Evolutionary conservation across 2,113 vertebrate species (phyloP).

Genomic region (Nettapus auritus): DNA sequence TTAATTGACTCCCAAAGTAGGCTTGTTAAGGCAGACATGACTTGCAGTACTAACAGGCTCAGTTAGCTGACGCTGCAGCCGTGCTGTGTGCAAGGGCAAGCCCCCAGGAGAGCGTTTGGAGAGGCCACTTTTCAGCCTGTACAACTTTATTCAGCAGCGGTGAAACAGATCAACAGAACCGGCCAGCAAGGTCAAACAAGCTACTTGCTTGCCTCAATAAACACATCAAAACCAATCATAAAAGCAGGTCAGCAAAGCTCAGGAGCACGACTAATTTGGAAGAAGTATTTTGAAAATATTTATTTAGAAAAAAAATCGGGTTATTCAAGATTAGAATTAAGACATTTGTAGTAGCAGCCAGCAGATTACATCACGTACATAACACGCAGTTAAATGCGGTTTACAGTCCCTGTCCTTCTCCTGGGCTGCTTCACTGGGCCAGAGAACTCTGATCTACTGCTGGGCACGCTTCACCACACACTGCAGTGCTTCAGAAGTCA

Average conservation of each 20-base stretch:
- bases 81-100: neutral
- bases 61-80: neutral
- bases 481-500: neutral
- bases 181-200: neutral
- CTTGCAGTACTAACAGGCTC: neutral
- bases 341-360: neutral
- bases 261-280: neutral
- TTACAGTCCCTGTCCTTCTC: neutral
- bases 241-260: neutral
- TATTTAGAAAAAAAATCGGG: neutral
- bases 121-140: neutral
- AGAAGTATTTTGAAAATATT: neutral
- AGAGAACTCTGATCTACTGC: neutral
- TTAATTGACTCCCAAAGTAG: neutral
- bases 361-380: neutral
- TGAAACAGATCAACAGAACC: neutral
- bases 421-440: neutral
- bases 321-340: neutral
- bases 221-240: neutral
- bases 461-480: neutral
- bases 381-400: neutral
- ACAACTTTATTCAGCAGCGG: neutral
- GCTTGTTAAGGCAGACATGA: neutral
- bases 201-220: neutral
- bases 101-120: neutral